These are phyloP conservation scores for Alectoris magna DNA, from an alignment of 2,797 vertebrate species.

Conservation along the genomic window DNA sequence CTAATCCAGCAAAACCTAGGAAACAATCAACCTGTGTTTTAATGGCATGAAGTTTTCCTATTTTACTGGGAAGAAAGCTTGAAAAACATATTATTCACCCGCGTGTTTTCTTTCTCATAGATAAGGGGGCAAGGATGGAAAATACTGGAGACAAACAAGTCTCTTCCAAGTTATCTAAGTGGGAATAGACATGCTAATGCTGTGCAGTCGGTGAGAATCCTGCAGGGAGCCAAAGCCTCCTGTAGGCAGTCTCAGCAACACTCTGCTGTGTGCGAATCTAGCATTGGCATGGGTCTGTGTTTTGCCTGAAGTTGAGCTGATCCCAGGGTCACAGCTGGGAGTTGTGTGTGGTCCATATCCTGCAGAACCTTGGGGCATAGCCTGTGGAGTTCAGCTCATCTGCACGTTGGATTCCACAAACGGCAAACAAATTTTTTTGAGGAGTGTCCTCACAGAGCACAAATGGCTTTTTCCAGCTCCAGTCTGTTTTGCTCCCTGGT, in stretches of 20 bases:
- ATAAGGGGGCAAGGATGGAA: background rate
- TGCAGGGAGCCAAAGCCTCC: background rate
- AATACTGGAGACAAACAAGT: background rate
- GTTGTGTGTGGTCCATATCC: background rate
- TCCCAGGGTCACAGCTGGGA: slow-evolving; percentile 39
- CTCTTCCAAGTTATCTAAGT: background rate
- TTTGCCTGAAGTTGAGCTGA: slow-evolving; percentile 13
- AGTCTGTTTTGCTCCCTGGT: slow-evolving; percentile 24
- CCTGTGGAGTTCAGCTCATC: background rate
- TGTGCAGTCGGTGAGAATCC: background rate
- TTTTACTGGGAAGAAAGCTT: background rate
- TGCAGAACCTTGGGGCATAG: background rate
- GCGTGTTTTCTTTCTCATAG: background rate
- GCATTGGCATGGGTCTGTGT: background rate
- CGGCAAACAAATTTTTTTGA: slow-evolving; percentile 8
- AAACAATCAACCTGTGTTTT: background rate
- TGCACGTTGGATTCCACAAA: background rate
- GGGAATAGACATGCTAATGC: background rate
- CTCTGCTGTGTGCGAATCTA: slow-evolving; percentile 11
- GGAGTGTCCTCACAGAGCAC: background rate
- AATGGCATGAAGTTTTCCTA: background rate
- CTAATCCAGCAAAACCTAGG: background rate
- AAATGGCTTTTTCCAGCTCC: slow-evolving; percentile 29
- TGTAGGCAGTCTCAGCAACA: background rate
- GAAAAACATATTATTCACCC: background rate